Evolutionary conservation across 2,113 vertebrate genomes (phyloP).

Genomic region (Charadrius vociferus): DNA sequence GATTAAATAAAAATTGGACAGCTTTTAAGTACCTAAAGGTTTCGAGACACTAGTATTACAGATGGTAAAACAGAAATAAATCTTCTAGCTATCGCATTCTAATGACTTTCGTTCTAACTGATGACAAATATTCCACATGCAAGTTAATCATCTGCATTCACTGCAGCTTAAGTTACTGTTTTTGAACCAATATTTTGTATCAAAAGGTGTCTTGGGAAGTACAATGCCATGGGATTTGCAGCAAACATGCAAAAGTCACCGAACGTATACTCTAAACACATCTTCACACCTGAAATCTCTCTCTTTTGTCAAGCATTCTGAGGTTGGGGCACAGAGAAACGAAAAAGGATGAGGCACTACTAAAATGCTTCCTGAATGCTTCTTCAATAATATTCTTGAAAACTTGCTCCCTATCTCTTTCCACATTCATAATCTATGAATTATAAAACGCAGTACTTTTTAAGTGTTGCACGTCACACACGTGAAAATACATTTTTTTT

Average conservation of each 20-base stretch:
- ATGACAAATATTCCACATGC: neutral
- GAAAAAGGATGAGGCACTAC: neutral
- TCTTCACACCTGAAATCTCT: neutral
- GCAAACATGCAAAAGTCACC: neutral
- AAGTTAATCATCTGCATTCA: neutral
- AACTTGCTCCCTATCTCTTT: neutral
- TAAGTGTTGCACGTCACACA: neutral
- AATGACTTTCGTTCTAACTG: neutral
- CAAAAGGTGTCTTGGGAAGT: neutral
- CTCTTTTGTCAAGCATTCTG: neutral
- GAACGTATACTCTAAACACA: neutral
- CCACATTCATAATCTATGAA: neutral
- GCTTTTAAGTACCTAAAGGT: neutral
- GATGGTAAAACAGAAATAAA: neutral
- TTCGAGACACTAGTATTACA: neutral
- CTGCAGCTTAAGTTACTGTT: neutral
- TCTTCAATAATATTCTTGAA: neutral
- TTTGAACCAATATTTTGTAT: neutral
- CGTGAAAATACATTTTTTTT: neutral
- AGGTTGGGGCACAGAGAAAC: neutral
- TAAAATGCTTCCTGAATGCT: neutral
- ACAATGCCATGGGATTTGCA: neutral
- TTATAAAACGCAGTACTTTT: neutral
- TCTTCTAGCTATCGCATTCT: neutral
- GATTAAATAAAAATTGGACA: neutral